Percentiles rank a stretch among this genome's conserved stretches.
phyloP scores from a whole-genome alignment of 1,140 invertebrate species.

The Drosophila kurseongensis region DNA sequence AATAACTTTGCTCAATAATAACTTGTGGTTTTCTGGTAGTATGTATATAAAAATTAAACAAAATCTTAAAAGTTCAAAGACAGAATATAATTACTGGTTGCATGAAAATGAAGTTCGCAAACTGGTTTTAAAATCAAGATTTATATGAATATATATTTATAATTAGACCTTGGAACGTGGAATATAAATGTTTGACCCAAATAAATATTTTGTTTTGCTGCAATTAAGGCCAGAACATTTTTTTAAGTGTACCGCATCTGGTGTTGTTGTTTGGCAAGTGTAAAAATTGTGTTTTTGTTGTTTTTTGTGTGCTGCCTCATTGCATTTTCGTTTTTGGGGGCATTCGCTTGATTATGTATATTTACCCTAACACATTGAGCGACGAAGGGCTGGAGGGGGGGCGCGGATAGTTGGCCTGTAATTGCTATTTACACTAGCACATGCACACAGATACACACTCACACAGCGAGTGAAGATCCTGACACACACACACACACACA shows the following conservation, averaged over 20 bases:
- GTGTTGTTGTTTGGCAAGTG: slow-evolving; percentile 21
- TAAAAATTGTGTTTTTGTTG: slow-evolving; percentile 28
- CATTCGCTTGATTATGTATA: slow-evolving; percentile 54
- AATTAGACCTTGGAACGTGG: no score
- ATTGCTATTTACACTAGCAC: slow-evolving; percentile 71
- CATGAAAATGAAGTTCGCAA: no score
- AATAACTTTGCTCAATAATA: no score
- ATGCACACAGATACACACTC: slow-evolving; percentile 9
- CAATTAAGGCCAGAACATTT: not conserved
- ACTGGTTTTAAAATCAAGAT: no score
- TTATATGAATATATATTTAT: no score
- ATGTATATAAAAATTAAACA: no score
- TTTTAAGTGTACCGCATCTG: slow-evolving; percentile 7
- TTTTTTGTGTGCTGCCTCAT: slow-evolving; percentile 34
- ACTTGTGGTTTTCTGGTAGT: no score
- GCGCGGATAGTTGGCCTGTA: slow-evolving; percentile 39
- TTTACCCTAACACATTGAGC: slow-evolving; percentile 38
- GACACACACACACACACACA: slow-evolving; percentile 19
- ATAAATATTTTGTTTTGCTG: not conserved
- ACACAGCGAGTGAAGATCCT: slow-evolving; percentile 3
- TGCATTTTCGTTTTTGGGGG: slow-evolving; percentile 52
- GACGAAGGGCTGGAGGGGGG: not conserved
- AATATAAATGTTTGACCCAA: not conserved
- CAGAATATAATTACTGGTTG: no score
- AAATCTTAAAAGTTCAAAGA: no score